Percentiles rank a stretch among this genome's conserved stretches.
phyloP scores from a whole-genome alignment of 2,113 vertebrate genomes.

The Dascyllus trimaculatus region DNA sequence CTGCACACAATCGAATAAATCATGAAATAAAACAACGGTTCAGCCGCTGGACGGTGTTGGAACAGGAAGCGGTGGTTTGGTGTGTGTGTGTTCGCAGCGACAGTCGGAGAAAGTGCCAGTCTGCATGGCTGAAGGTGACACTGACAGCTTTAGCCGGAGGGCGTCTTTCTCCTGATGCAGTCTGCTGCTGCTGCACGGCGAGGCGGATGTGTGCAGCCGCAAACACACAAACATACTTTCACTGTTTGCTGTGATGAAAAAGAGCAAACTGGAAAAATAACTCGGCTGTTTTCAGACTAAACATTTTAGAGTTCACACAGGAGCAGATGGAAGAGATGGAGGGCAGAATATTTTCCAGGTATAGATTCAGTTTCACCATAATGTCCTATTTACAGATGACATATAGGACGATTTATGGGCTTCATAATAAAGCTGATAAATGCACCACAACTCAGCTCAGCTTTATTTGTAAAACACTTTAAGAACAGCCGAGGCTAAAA shows the following conservation, averaged over 20 bases:
- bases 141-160: conserved; percentile 65
- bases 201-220: conserved; percentile 58
- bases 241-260: neutral
- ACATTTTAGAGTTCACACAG: fast-evolving
- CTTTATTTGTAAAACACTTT: too few species aligned
- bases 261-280: neutral
- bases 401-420: too few species aligned
- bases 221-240: conserved; percentile 7
- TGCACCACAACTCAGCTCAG: too few species aligned
- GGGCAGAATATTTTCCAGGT: too few species aligned
- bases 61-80: neutral
- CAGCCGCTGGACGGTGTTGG: neutral
- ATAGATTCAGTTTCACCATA: too few species aligned
- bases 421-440: too few species aligned
- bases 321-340: fast-evolving
- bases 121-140: conserved; percentile 74
- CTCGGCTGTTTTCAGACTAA: neutral
- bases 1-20: neutral
- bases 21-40: conserved; percentile 11
- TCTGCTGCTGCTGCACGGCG: conserved; percentile 50
- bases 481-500: too few species aligned
- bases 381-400: too few species aligned
- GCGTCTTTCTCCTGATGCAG: conserved; percentile 61
- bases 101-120: neutral
- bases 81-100: conserved; percentile 14